phyloP scores from a whole-genome alignment of 2,113 vertebrate species.

The Chauna torquata region DNA sequence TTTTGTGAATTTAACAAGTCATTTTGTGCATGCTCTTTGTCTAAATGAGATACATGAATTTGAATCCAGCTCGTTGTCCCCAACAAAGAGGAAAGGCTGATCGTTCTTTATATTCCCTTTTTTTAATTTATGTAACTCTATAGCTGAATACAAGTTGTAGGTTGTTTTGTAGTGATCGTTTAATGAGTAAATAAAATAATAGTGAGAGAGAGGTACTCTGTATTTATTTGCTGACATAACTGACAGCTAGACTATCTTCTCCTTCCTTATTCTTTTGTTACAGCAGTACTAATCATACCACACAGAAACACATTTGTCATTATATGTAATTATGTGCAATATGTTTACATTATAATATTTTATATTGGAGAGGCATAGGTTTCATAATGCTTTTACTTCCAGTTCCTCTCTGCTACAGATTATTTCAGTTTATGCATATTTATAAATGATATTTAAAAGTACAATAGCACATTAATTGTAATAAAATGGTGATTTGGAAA shows the following conservation, averaged over 20 bases:
- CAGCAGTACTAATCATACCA: conserved; percentile 26
- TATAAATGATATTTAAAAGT: conserved; percentile 47
- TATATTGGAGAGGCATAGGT: conserved; percentile 1
- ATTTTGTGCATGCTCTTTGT: not conserved
- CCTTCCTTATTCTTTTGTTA: conserved; percentile 45
- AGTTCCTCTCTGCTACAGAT: conserved; percentile 10
- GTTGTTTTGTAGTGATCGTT: conserved; percentile 9
- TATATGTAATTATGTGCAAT: conserved; percentile 60
- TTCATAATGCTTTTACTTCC: conserved; percentile 44
- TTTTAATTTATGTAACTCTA: not conserved
- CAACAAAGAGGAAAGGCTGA: not conserved
- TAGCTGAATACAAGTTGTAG: not conserved
- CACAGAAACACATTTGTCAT: conserved; percentile 34
- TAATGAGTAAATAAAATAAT: conserved; percentile 13
- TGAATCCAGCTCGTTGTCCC: not conserved
- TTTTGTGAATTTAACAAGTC: not conserved
- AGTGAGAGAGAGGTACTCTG: not conserved
- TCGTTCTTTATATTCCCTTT: not conserved
- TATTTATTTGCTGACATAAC: conserved; percentile 41
- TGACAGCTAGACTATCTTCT: conserved; percentile 39
- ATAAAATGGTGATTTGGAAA: conserved; percentile 13
- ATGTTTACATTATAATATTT: conserved; percentile 61
- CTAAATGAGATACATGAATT: not conserved
- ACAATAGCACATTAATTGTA: conserved; percentile 38
- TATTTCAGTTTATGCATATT: conserved; percentile 52